Evolutionary conservation across 2,888 invertebrate species (phyloP), one percentile per base, ranked within the genome.

Genomic region (Apotomis turbidana): DNA sequence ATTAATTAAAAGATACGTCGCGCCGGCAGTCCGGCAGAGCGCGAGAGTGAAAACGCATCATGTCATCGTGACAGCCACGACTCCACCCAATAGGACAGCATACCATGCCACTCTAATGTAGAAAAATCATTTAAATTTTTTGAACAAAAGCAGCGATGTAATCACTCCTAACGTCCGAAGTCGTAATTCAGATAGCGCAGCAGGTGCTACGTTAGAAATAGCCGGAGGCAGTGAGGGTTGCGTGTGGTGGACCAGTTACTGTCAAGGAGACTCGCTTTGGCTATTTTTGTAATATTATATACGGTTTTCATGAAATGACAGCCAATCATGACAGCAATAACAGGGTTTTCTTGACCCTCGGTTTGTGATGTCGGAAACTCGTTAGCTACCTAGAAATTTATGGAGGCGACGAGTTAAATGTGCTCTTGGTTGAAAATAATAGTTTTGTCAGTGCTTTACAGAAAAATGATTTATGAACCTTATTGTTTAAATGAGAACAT

Each of bases 1-100:
- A 92, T 93, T 91, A 93, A 93, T 92, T 93, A 92, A 91, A 93
- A 90, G 92, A 93, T 93, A 92, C 79, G 83, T 80, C 79, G 78
- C 82, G 81, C 46, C 44, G 71, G 58, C 62, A 27, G 83, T 81
- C 80, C 79, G 75, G 81, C 80, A 80, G 82, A 82, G 79, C 79
- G 76, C 80, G 85, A 88, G 85, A 90, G 89, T 89, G 89, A 91
- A 91, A 91, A 89, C 86, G 84, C 84, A 82, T 84, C 84, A 84
- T 81, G 81, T 82, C 82, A 80, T 76, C 78, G 76, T 81, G 81
- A 85, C 79, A 80, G 77, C 71, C 74, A 75, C 78, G 85, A 81
- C 67, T 73, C 71, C 84, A 81, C 82, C 78, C 76, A 81, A 76
- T 75, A 71, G 66, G 76, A 79, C 79, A 68, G 73, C 76, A 74